phyloP scores from a whole-genome alignment of 2,113 vertebrate genomes.

The Toxotes jaculatrix region DNA sequence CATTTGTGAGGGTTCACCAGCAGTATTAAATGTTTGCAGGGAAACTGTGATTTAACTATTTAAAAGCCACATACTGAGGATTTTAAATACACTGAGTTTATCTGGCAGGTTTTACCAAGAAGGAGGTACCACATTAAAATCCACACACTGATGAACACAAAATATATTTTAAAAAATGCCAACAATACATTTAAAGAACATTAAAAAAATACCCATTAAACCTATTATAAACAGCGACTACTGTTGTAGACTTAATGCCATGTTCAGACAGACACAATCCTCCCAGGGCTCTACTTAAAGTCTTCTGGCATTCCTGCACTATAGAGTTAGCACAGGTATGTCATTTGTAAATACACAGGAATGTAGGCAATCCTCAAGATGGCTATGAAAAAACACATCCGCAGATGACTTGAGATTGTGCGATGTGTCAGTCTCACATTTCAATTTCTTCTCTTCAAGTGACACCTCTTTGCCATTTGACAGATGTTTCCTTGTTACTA shows the following conservation, averaged over 20 bases:
- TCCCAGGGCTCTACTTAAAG: slow-evolving; percentile 15
- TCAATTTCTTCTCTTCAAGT: slow-evolving; percentile 6
- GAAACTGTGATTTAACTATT: not conserved
- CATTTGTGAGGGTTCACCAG: slow-evolving; percentile 5
- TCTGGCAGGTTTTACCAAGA: not conserved
- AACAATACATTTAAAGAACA: not conserved
- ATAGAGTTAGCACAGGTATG: slow-evolving; percentile 37
- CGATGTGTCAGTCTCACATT: not conserved
- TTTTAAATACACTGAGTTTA: not conserved
- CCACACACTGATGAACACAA: not conserved
- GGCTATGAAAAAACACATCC: slow-evolving; percentile 11
- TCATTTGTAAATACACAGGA: slow-evolving; percentile 47
- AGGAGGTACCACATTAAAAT: slow-evolving; percentile 1
- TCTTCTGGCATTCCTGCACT: slow-evolving; percentile 39
- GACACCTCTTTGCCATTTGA: slow-evolving; percentile 9
- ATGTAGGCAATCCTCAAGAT: slow-evolving; percentile 32
- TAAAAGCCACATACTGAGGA: not conserved
- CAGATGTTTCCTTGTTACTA: slow-evolving; percentile 44
- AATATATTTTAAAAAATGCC: not conserved
- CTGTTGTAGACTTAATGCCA: not conserved
- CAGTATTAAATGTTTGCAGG: slow-evolving; percentile 22
- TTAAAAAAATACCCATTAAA: not conserved
- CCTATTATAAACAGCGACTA: not conserved
- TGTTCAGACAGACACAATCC: slow-evolving; percentile 12
- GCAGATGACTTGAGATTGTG: not conserved